These are phyloP conservation scores for Pyrgilauda ruficollis DNA, from an alignment of 2,113 vertebrate genomes.

Conservation along the genomic window DNA sequence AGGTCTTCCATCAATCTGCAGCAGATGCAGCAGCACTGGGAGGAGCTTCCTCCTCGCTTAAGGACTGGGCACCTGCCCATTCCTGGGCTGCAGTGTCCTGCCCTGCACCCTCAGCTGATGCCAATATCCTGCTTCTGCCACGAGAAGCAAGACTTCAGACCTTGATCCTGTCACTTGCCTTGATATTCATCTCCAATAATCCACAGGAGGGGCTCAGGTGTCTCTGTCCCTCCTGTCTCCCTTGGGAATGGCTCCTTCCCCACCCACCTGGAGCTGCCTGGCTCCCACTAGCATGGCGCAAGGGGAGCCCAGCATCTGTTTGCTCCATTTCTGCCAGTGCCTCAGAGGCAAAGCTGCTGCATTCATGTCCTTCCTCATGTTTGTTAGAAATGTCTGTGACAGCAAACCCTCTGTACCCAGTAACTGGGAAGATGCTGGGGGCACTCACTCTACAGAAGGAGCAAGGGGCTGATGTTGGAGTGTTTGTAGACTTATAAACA, in stretches of 20 bases:
- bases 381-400: background rate
- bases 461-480: background rate
- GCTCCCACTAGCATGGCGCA: rapidly evolving
- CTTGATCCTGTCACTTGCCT: rapidly evolving
- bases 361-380: background rate
- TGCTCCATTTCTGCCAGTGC: background rate
- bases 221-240: background rate
- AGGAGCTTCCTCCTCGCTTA: rapidly evolving
- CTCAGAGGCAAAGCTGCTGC: background rate
- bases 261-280: background rate
- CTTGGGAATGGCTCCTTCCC: background rate
- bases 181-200: rapidly evolving
- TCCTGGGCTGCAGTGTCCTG: rapidly evolving
- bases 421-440: background rate
- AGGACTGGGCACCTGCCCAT: background rate
- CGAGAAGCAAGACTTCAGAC: background rate
- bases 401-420: background rate
- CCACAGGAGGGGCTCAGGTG: rapidly evolving
- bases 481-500: background rate
- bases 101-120: background rate
- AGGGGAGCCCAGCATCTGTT: background rate
- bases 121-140: background rate
- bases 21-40: background rate
- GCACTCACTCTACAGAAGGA: background rate
- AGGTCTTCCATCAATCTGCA: background rate